These are phyloP conservation scores for Drosophila santomea DNA, from an alignment of 1,140 invertebrate species.

Conservation along the genomic window DNA sequence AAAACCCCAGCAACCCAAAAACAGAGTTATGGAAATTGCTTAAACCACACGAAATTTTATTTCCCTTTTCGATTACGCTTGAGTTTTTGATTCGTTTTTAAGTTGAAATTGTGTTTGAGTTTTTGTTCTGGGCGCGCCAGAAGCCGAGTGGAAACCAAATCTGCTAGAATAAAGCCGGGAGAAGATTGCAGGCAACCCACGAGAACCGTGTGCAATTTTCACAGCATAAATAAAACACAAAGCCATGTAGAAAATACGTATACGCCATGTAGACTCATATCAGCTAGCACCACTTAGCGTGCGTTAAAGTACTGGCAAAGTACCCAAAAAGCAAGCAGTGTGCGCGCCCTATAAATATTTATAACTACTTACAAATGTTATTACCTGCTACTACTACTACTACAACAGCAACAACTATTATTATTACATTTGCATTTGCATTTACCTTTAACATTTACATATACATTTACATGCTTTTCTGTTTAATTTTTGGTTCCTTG, in stretches of 20 bases:
- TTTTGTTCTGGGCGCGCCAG: slow-evolving; percentile 64
- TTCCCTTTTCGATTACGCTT: slow-evolving; percentile 23
- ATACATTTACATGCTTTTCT: slow-evolving; percentile 50
- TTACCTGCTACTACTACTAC: slow-evolving; percentile 45
- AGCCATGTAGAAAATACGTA: slow-evolving; percentile 40
- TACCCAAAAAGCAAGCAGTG: slow-evolving; percentile 55
- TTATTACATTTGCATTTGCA: slow-evolving; percentile 57
- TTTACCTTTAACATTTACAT: slow-evolving; percentile 51
- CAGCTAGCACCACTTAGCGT: slow-evolving; percentile 32
- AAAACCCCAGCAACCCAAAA: slow-evolving; percentile 8
- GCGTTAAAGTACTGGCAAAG: slow-evolving; percentile 68
- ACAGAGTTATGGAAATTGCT: slow-evolving; percentile 39
- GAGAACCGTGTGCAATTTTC: slow-evolving; percentile 71
- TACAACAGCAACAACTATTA: slow-evolving; percentile 26
- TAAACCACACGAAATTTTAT: slow-evolving; percentile 30
- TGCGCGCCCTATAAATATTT: slow-evolving; percentile 58
- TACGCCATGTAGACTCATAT: slow-evolving; percentile 42
- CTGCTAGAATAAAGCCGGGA: slow-evolving; percentile 75
- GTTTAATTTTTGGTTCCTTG: slow-evolving; percentile 52
- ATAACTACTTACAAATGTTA: slow-evolving; percentile 65
- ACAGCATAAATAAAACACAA: slow-evolving; percentile 53
- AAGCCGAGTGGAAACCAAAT: slow-evolving; percentile 90
- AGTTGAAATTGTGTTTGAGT: slow-evolving; percentile 27
- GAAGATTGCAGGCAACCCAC: slow-evolving; percentile 72
- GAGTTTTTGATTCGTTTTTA: slow-evolving; percentile 35